These are phyloP conservation scores for Gavia stellata DNA, from an alignment of 2,113 vertebrate genomes.

Conservation along the genomic window DNA sequence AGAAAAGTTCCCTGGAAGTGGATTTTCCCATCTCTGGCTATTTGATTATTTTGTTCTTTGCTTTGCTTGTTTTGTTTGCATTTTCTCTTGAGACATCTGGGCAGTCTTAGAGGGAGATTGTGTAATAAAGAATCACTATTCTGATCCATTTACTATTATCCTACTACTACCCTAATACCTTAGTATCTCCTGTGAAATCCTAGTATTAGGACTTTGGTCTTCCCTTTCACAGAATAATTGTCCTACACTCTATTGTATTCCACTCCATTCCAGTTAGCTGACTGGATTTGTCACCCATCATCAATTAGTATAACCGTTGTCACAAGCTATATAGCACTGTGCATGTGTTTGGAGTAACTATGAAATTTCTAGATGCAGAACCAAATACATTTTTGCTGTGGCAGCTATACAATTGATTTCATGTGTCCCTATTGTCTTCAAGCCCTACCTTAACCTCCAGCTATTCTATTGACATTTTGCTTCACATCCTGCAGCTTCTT, in stretches of 20 bases:
- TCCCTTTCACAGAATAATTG: background rate
- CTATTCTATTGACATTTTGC: background rate
- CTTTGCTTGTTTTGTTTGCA: background rate
- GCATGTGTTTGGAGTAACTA: background rate
- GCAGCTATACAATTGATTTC: background rate
- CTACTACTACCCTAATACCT: background rate
- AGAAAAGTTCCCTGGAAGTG: background rate
- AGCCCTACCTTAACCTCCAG: background rate
- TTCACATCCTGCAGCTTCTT: background rate
- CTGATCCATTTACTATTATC: background rate
- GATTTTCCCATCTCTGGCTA: background rate
- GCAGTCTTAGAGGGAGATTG: background rate
- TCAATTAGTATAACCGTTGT: background rate
- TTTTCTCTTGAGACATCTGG: background rate
- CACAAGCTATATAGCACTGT: background rate
- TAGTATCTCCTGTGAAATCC: background rate
- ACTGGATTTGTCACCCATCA: background rate
- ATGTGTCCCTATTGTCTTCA: background rate
- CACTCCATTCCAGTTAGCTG: background rate
- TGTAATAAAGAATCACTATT: background rate
- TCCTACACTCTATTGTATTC: background rate
- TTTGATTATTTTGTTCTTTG: background rate
- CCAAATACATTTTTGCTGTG: background rate
- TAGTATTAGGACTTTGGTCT: background rate
- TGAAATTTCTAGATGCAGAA: background rate